These are phyloP conservation scores for Jaculus jaculus DNA, from an alignment of 2,113 vertebrate genomes.

Conservation along the genomic window DNA sequence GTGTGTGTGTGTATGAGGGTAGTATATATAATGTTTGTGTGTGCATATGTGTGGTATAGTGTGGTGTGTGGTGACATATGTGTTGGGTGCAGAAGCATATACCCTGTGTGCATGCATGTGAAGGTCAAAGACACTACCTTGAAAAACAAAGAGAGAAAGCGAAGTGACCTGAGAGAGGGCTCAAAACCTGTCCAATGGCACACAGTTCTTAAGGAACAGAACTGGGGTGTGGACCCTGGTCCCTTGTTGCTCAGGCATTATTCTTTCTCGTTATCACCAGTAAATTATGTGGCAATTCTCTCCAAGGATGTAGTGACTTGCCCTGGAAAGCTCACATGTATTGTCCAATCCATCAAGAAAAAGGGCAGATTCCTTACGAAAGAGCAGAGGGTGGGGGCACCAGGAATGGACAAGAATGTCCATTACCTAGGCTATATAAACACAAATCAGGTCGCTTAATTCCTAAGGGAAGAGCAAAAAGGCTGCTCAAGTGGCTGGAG, in stretches of 20 bases:
- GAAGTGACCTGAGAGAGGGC: too few relatives aligned
- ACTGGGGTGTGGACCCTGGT: neutral
- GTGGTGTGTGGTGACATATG: too few relatives aligned
- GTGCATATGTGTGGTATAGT: neutral
- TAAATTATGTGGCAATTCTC: neutral
- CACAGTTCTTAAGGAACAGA: neutral
- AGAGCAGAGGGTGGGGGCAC: neutral
- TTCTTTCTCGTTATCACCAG: neutral
- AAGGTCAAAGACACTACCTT: too few relatives aligned
- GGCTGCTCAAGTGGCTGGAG: neutral
- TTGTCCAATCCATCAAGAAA: too few relatives aligned
- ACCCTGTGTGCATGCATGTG: too few relatives aligned
- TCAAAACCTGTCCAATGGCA: neutral
- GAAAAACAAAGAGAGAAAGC: too few relatives aligned
- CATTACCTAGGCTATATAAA: accelerated
- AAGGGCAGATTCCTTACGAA: neutral
- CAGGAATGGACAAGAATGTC: neutral
- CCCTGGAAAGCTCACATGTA: accelerated
- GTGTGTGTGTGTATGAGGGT: neutral
- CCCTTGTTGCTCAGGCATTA: neutral
- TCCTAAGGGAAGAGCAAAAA: neutral
- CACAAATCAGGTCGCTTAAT: neutral
- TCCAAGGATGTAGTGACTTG: neutral
- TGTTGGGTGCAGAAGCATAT: too few relatives aligned
- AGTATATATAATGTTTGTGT: too few relatives aligned